Base-by-base conservation (phyloP, 30 jellyfish, hydroid and myxozoan genomes). In the Hydractinia echinata region DNA sequence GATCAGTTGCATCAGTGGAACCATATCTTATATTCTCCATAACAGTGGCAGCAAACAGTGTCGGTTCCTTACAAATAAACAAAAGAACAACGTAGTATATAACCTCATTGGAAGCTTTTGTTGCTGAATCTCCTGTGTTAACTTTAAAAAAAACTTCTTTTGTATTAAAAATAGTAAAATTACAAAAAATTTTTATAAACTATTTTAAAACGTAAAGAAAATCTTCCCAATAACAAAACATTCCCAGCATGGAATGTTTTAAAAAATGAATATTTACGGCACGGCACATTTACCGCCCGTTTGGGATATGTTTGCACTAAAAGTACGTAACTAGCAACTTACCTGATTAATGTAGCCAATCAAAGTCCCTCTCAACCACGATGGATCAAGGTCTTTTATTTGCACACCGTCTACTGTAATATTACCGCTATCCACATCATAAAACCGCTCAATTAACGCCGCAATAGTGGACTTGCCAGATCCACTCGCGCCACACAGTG, bases 391-490 rank as follows among this genome's bases (percentile, higher is more conserved):
- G 13, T 76, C 88, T 72, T 77, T 85, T 9, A 93, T 77, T 53
- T 83, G 81, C 14, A 51, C 48, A 4, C 99, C 99, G 79, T 93
- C 99, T 16, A 93, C 62, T 0, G 88, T 84, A 51, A 93, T 82
- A 19, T 58, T 19, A 13, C 99, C 99, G 11, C 94, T 76, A 52
- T 93, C 95, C 9, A 84, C 86, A 48, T 87, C 91, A 68, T 93
- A 93, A 71, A 93, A 93, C 44, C 78, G 85, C 58, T 93, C 99
- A 8, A 93, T 89, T 7, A 93, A 83, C 7, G 96, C 89, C n/a
- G 99, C 99, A 5, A 93, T 72, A n/a, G 99, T 93, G 51, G 95
- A 83, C 64, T 93, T 93, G 18, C 99, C 98, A 53, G 98, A 91
- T 5, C 98, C 98, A 84, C 98, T 91, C 15, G 98, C 88, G 76